A percentile compares a stretch with the other conserved stretches of the same genome.
Evolutionary conservation across 64 coral and sea anemone genomes (phyloP).

Genomic region (Orbicella faveolata): DNA sequence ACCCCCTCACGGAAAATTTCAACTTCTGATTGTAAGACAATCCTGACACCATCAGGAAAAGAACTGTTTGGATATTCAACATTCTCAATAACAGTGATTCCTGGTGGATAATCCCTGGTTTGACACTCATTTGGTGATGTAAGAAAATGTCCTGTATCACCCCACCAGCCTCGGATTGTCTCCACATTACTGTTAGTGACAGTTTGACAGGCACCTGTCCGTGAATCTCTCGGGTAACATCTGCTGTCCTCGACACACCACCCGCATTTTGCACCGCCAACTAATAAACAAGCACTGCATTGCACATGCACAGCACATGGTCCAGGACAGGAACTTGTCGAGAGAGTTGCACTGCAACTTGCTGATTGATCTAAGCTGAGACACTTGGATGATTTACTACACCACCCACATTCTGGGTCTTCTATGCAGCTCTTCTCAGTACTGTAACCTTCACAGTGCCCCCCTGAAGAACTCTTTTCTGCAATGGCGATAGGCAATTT

Average conservation of each 20-base stretch:
- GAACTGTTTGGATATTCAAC: conserved; percentile 5
- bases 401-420: conserved; percentile 90
- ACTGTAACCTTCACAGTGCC: conserved; percentile 43
- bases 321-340: conserved; percentile 32
- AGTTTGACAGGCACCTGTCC: conserved; percentile 69
- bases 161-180: conserved; percentile 84
- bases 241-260: conserved; percentile 98
- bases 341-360: conserved; percentile 23
- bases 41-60: conserved; percentile 60
- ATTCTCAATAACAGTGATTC: conserved; percentile 57
- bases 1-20: background rate
- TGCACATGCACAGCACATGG: conserved; percentile 47
- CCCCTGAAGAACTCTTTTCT: conserved; percentile 15
- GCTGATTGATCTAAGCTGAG: conserved; percentile 7
- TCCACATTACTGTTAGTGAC: no score
- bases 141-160: conserved; percentile 57
- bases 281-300: conserved; percentile 77
- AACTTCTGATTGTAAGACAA: conserved; percentile 19
- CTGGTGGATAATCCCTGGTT: conserved; percentile 70
- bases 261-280: conserved; percentile 64
- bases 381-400: conserved; percentile 10
- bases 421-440: conserved; percentile 39
- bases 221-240: conserved; percentile 70
- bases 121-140: conserved; percentile 64
- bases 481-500: conserved; percentile 74